Percentiles rank a stretch among this genome's conserved stretches.
phyloP scores from a whole-genome alignment of 2,888 invertebrate species.

The Eristalis intricaria region DNA sequence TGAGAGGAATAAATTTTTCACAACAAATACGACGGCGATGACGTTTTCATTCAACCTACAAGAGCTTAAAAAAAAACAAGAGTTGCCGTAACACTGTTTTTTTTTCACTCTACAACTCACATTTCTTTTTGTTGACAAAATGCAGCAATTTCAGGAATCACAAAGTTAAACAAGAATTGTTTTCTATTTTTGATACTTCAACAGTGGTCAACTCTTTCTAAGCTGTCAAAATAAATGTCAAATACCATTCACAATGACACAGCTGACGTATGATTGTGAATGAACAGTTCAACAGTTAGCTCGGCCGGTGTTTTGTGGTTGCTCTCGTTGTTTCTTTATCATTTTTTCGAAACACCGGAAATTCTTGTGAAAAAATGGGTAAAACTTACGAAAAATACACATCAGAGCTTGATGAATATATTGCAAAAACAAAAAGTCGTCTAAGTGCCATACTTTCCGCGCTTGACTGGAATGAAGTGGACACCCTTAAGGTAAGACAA shows the following conservation, averaged over 20 bases:
- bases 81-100: neutral
- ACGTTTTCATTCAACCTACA: neutral
- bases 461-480: slow-evolving; percentile 76
- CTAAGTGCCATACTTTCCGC: slow-evolving; percentile 73
- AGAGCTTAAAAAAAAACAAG: neutral
- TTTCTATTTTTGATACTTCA: neutral
- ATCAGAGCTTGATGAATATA: slow-evolving; percentile 58
- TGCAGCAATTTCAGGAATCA: neutral
- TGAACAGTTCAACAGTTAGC: neutral
- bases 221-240: neutral
- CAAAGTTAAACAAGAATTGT: neutral
- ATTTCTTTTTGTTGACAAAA: neutral
- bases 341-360: neutral
- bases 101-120: neutral
- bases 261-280: neutral
- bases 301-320: neutral
- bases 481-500: slow-evolving; percentile 72
- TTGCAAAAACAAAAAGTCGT: slow-evolving; percentile 67
- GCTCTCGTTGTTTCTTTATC: neutral
- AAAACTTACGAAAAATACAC: neutral
- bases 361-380: neutral
- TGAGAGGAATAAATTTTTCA: neutral
- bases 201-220: neutral
- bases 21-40: neutral
- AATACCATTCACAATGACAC: neutral